Conservation (phyloP, 2,888 invertebrate species). For the Cheilosia variabilis region DNA sequence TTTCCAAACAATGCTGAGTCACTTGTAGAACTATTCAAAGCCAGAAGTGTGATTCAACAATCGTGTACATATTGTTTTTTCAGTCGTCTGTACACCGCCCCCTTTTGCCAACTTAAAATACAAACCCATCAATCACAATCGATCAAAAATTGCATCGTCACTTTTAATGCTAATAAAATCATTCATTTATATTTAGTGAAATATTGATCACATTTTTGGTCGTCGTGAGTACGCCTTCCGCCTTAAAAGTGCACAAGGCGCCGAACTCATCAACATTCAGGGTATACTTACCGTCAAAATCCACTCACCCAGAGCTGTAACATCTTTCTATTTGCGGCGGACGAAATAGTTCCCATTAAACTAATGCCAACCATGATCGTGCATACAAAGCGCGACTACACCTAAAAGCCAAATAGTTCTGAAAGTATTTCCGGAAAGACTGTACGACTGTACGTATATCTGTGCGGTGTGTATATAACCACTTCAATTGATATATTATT, state of each 20-base stretch:
- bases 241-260: neutral
- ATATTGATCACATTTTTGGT: neutral
- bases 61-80: too few relatives aligned
- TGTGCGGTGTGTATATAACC: neutral
- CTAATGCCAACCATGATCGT: constrained; percentile 2
- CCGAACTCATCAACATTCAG: neutral
- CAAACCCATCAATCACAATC: too few relatives aligned
- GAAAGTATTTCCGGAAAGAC: constrained; percentile 3
- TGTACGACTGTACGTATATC: neutral
- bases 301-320: neutral
- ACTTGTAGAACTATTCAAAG: too few relatives aligned
- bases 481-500: neutral
- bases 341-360: constrained; percentile 1
- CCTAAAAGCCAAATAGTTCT: constrained; percentile 1
- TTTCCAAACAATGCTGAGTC: too few relatives aligned
- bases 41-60: too few relatives aligned
- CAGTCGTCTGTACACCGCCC: too few relatives aligned
- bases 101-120: too few relatives aligned
- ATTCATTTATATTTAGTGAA: neutral
- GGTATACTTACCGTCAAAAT: neutral
- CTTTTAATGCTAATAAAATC: neutral
- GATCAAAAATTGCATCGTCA: neutral
- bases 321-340: constrained; percentile 2
- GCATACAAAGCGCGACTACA: neutral
- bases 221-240: neutral